Conservation (phyloP, 1,140 invertebrate genomes). For the Drosophila rhopaloa region DNA sequence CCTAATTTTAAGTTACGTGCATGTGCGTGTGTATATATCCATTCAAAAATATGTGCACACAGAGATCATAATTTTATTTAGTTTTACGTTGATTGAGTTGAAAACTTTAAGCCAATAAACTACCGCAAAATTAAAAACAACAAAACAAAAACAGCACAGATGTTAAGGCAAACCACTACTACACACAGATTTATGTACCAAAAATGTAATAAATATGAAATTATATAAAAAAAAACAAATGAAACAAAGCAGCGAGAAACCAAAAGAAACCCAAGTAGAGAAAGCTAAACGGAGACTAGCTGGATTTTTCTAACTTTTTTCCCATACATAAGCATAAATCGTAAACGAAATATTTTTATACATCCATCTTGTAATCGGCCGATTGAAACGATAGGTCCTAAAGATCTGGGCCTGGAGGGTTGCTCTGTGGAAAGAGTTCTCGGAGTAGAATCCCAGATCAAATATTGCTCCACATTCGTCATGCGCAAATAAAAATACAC, state of each 20-base stretch:
- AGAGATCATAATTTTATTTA: slow-evolving; percentile 75
- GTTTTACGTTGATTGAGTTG: slow-evolving; percentile 65
- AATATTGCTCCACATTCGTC: slow-evolving; percentile 10
- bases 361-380: slow-evolving; percentile 36
- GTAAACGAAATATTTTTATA: slow-evolving; percentile 69
- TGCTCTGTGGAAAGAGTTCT: slow-evolving; percentile 26
- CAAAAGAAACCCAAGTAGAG: slow-evolving; percentile 33
- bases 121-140: slow-evolving; percentile 42
- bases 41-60: slow-evolving; percentile 28
- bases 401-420: slow-evolving; percentile 19
- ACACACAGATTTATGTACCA: slow-evolving; percentile 84
- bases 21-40: slow-evolving; percentile 52
- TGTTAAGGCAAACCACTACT: slow-evolving; percentile 62
- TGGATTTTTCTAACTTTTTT: slow-evolving; percentile 47
- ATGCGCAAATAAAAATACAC: neutral
- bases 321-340: slow-evolving; percentile 31
- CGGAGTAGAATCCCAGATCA: slow-evolving; percentile 7
- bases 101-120: slow-evolving; percentile 53
- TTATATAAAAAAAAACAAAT: slow-evolving; percentile 56
- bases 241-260: slow-evolving; percentile 33
- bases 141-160: slow-evolving; percentile 52
- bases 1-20: slow-evolving; percentile 57
- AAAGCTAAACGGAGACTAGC: slow-evolving; percentile 17
- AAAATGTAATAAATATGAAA: slow-evolving; percentile 84
- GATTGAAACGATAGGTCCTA: slow-evolving; percentile 3